phyloP scores from a whole-genome alignment of 2,797 vertebrate species.

The Masticophis lateralis region DNA sequence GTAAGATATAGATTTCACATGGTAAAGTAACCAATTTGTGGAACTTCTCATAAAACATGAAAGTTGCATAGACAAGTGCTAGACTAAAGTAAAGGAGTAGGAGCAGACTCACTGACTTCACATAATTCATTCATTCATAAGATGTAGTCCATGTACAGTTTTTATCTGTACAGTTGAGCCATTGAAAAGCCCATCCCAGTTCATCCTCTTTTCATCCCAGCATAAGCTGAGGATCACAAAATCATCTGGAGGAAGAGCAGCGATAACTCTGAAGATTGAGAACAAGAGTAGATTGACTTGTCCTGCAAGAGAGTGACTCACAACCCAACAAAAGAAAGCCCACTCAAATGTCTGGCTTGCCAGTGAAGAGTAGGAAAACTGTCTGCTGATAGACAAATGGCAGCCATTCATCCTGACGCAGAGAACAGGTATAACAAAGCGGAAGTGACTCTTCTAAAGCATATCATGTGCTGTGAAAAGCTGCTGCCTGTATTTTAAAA shows the following conservation, averaged over 20 bases:
- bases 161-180: background rate
- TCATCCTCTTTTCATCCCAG: background rate
- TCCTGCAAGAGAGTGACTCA: background rate
- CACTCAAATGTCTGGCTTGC: background rate
- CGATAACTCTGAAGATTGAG: background rate
- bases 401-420: background rate
- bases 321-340: background rate
- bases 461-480: background rate
- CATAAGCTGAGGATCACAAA: background rate
- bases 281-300: background rate
- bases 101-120: background rate
- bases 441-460: background rate
- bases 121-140: background rate
- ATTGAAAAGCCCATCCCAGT: background rate
- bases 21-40: background rate
- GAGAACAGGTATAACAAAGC: background rate
- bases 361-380: background rate
- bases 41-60: background rate
- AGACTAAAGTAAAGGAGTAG: background rate
- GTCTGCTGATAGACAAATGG: background rate
- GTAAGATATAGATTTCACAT: no score
- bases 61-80: background rate
- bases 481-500: background rate
- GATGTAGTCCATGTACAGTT: background rate
- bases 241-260: background rate